These are phyloP conservation scores for Molossus alvarezi DNA, from an alignment of 2,797 vertebrate species.

Conservation along the genomic window DNA sequence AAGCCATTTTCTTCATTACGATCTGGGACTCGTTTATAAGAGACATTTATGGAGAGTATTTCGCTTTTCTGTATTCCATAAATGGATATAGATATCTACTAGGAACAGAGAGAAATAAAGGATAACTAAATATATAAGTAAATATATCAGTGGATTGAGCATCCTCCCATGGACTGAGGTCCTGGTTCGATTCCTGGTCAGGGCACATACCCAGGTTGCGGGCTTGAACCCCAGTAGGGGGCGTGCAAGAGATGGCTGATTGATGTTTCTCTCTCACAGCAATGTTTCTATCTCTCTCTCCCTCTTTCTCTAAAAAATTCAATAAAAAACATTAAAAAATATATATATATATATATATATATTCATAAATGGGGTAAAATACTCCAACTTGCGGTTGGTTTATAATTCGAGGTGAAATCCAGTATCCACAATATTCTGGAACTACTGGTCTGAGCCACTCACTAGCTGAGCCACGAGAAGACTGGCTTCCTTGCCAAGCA, in stretches of 20 bases:
- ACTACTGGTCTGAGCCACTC: neutral
- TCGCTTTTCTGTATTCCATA: neutral
- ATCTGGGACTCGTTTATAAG: neutral
- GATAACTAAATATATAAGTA: neutral
- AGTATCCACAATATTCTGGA: neutral
- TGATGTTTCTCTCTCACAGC: too few species aligned
- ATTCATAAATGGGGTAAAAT: slow-evolving; percentile 18
- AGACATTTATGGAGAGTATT: neutral
- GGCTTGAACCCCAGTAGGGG: too few species aligned
- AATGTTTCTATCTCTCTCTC: too few species aligned
- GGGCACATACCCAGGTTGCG: too few species aligned
- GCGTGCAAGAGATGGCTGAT: too few species aligned
- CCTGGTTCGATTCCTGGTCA: too few species aligned
- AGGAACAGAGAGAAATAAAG: neutral
- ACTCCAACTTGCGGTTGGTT: slow-evolving; percentile 4
- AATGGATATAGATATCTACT: neutral
- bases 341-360: neutral
- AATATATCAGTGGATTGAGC: too few species aligned
- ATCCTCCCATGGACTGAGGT: too few species aligned
- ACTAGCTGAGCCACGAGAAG: neutral
- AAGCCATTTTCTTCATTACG: neutral
- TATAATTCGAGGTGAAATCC: neutral
- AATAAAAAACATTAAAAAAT: too few species aligned
- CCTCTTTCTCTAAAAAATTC: too few species aligned
- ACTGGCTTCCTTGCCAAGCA: slow-evolving; percentile 4